Conservation (phyloP, 2,888 invertebrate species). For the Phyllotreta cruciferae region DNA sequence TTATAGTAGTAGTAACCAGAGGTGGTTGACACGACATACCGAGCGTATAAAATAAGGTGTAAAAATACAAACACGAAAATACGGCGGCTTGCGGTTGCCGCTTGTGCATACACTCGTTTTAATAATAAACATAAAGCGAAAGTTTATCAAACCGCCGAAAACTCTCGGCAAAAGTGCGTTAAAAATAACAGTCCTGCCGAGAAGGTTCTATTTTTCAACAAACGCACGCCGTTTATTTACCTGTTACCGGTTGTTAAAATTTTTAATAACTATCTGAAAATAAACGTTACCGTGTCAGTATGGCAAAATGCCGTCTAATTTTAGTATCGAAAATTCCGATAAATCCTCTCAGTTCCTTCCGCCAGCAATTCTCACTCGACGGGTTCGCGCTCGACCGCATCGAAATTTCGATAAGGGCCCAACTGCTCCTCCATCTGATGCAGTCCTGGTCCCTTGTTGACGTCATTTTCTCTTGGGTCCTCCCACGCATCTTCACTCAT, state of each 20-base stretch:
- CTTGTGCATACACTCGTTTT: not conserved
- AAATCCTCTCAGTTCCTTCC: slow-evolving; percentile 12
- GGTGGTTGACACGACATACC: slow-evolving; percentile 5
- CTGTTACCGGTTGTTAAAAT: too few relatives aligned
- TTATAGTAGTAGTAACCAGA: not conserved
- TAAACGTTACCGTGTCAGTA: too few relatives aligned
- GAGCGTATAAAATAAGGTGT: slow-evolving; percentile 1
- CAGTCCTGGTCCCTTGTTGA: slow-evolving; percentile 38
- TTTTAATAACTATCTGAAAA: too few relatives aligned
- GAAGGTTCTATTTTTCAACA: too few relatives aligned
- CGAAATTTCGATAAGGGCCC: slow-evolving; percentile 16
- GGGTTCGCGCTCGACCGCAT: not conserved
- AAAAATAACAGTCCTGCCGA: not conserved
- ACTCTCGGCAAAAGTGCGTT: not conserved
- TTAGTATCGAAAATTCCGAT: not conserved
- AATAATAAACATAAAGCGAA: slow-evolving; percentile 7
- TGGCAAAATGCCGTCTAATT: slow-evolving; percentile 15
- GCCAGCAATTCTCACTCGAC: too few relatives aligned
- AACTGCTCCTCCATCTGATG: slow-evolving; percentile 27
- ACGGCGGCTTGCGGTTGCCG: not conserved
- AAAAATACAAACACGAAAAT: not conserved
- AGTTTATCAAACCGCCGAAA: slow-evolving; percentile 12
- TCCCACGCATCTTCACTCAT: slow-evolving; percentile 29
- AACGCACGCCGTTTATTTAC: too few relatives aligned
- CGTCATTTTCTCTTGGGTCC: slow-evolving; percentile 36